Base-by-base conservation (phyloP, 2,113 vertebrate species). In the Paramormyrops kingsleyae region DNA sequence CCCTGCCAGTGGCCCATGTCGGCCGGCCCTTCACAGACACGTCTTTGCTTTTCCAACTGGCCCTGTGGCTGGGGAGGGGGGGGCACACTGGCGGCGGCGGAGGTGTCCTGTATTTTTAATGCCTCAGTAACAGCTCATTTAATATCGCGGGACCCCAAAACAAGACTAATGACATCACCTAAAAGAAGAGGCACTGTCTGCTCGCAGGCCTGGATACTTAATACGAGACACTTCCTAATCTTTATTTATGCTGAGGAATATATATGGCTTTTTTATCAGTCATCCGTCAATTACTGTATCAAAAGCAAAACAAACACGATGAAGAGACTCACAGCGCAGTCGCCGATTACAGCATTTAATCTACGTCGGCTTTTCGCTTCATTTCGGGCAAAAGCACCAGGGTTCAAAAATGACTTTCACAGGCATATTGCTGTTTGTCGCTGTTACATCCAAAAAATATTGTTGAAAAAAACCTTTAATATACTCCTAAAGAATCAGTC, bases 41-140 rank as follows among this genome's bases (percentile, higher is more conserved):
- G 90, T 93, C 92, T 94, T 94, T 95, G 90, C 92, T 95, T 94
- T 93, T 93, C 93, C 92, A 95, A 94, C 93, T 91, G 93, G 91
- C 88, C 92, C 91, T 90, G 90, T 90, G 92, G 92, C 90, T 91
- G 44, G 44, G 56, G 89, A 90, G 92, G 90, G 94, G 92, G 91
- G 91, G 91, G 90, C 66, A 88, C 44, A 17, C 92, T 93, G 92
- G 93, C 90, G 91, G 93, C 92, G 92, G 92, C 53, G 87, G 91
- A 87, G n/a, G 62, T 27, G 84, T 92, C 91, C 84, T 24, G 92
- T 93, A 91, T 92, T 94, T 93, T 87, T 93, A 92, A 91, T 92
- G 90, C 89, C 90, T 93, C 93, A 93, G 93, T 94, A 94, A 93
- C 93, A 94, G 94, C 94, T 94, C 93, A 93, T 94, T 94, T 94